Percentiles rank a stretch among this genome's conserved stretches.
phyloP scores from a whole-genome alignment of 2,888 invertebrate genomes.

The Iphiclides podalirius region DNA sequence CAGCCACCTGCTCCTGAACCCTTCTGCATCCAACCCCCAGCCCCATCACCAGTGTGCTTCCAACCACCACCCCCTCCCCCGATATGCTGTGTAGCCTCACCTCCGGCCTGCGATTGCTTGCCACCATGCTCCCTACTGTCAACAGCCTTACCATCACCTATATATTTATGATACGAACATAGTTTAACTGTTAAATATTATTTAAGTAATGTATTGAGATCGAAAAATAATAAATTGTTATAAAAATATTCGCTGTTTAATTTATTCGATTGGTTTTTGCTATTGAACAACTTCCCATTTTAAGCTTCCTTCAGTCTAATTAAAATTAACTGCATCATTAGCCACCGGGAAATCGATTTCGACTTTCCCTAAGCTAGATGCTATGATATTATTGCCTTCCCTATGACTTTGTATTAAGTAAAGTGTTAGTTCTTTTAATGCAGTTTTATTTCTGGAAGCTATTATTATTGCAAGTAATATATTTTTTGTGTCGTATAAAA shows the following conservation, averaged over 20 bases:
- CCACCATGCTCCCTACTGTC: slow-evolving; percentile 30
- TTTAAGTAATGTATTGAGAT: slow-evolving; percentile 18
- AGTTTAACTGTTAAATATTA: slow-evolving; percentile 15
- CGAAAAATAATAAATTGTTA: slow-evolving; percentile 20
- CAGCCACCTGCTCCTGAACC: slow-evolving; percentile 49
- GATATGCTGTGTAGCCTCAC: slow-evolving; percentile 27
- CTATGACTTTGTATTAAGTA: no score
- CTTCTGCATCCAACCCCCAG: slow-evolving; percentile 56
- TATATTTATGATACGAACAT: slow-evolving; percentile 35
- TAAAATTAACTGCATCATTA: slow-evolving; percentile 3
- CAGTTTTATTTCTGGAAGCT: no score
- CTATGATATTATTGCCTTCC: neutral
- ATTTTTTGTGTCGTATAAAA: no score
- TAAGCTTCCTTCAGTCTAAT: slow-evolving; percentile 8
- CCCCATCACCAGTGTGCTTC: slow-evolving; percentile 56
- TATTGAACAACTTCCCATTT: neutral
- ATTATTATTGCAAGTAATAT: no score
- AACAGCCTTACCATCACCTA: slow-evolving; percentile 32
- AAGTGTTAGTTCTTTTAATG: no score
- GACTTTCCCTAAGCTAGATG: neutral
- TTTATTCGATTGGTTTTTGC: no score
- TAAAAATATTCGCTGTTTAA: slow-evolving; percentile 4
- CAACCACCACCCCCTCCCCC: slow-evolving; percentile 47
- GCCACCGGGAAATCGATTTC: slow-evolving; percentile 3
- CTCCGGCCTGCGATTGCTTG: slow-evolving; percentile 16